Conservation (phyloP, 2,797 vertebrate species). For the Acomys russatus region DNA sequence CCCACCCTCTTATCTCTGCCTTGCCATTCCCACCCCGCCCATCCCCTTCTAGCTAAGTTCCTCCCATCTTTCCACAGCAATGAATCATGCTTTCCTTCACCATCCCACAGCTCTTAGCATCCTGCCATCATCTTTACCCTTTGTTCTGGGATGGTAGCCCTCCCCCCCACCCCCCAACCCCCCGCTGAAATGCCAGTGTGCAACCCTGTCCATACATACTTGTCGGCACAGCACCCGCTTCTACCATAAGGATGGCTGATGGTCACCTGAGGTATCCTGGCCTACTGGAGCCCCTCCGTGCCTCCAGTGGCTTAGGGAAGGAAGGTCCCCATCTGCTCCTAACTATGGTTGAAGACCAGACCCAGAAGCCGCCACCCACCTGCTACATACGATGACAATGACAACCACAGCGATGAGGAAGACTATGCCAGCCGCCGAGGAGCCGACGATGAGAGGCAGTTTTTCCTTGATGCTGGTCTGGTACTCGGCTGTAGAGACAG, state of each 20-base stretch:
- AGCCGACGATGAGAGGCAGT: constrained; percentile 98
- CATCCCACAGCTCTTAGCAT: not conserved
- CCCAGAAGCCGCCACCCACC: constrained; percentile 88
- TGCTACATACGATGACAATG: constrained; percentile 97
- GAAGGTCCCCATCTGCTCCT: not conserved
- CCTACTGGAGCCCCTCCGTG: not conserved
- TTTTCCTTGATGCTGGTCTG: constrained; percentile 99
- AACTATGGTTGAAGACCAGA: not conserved
- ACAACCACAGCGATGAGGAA: constrained; percentile 98
- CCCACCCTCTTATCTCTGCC: not conserved
- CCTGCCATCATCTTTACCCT: not conserved
- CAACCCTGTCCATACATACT: not conserved
- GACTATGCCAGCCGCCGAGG: constrained; percentile 96
- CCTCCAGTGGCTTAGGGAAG: not conserved
- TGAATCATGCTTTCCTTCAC: fast-evolving
- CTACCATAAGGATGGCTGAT: not conserved
- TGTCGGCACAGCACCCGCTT: not conserved
- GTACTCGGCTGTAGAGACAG: constrained; percentile 93
- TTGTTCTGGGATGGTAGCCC: not conserved
- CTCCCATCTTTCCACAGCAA: not conserved
- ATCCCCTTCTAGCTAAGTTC: not conserved
- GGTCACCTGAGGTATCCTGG: not conserved
- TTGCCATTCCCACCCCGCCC: not conserved
- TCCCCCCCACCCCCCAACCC: not conserved
- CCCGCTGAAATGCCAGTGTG: fast-evolving